Percentiles rank a stretch among this genome's conserved stretches.
Evolutionary conservation across 2,113 vertebrate species (phyloP).

Genomic region (Sciurus niger): DNA sequence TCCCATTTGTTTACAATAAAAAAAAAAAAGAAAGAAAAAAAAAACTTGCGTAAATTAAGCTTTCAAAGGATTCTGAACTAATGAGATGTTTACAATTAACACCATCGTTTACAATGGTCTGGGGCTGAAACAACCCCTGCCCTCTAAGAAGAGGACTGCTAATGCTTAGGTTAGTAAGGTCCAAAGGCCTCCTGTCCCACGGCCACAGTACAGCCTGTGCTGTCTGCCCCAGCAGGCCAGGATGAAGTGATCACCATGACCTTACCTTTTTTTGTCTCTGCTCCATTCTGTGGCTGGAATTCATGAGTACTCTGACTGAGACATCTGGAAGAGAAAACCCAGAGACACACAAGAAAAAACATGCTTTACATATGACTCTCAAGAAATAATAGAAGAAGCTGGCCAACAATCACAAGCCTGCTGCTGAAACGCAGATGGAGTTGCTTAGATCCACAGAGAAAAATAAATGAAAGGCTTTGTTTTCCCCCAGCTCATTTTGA

Average conservation of each 20-base stretch:
- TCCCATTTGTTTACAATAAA: too few relatives aligned
- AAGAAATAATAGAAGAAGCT: conserved; percentile 31
- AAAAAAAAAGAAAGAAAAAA: too few relatives aligned
- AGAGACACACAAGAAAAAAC: conserved; percentile 53
- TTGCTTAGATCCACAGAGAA: neutral
- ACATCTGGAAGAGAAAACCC: conserved; percentile 80
- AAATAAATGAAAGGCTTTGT: conserved; percentile 7
- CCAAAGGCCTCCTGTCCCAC: neutral
- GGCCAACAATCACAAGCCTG: neutral
- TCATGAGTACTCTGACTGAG: conserved; percentile 55
- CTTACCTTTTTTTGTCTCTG: conserved; percentile 85
- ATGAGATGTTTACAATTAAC: neutral
- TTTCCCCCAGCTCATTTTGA: conserved; percentile 16
- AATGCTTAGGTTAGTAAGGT: neutral
- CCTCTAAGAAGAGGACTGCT: neutral
- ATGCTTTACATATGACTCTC: neutral
- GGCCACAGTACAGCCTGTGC: neutral
- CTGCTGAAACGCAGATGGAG: neutral
- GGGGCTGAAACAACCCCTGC: neutral
- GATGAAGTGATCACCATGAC: neutral
- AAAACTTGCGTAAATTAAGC: conserved; percentile 27
- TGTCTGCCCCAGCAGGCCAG: neutral
- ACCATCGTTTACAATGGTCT: neutral
- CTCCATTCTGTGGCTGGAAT: conserved; percentile 66
- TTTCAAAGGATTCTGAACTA: conserved; percentile 25